Evolutionary conservation across 2,888 invertebrate species (phyloP).

Genomic region (Pyrgus malvae): DNA sequence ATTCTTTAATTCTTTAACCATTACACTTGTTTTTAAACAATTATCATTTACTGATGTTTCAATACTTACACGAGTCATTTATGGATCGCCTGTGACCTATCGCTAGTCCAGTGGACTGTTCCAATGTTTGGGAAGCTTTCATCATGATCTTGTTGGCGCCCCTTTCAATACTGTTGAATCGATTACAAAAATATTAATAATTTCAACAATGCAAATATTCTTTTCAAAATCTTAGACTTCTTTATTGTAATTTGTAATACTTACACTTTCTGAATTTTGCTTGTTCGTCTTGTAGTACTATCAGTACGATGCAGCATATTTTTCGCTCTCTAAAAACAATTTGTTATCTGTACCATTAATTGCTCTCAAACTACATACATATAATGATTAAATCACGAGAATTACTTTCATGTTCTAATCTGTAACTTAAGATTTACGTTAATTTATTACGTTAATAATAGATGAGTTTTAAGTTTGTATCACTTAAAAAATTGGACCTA

Average conservation of each 20-base stretch:
- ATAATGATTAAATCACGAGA: no score
- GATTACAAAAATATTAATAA: neutral
- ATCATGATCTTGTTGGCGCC: constrained; percentile 92
- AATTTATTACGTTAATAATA: no score
- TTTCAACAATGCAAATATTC: no score
- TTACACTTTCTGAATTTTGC: constrained; percentile 91
- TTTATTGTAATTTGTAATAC: constrained; percentile 39
- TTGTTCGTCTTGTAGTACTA: constrained; percentile 88
- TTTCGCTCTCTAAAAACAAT: constrained; percentile 82
- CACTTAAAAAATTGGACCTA: no score
- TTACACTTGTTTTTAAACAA: no score
- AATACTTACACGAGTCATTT: constrained; percentile 62
- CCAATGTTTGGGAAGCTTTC: constrained; percentile 91
- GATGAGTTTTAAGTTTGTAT: no score
- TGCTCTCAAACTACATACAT: no score
- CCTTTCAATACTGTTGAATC: constrained; percentile 83
- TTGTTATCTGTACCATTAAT: no score
- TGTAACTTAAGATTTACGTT: no score
- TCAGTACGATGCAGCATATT: constrained; percentile 88
- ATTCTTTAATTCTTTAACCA: no score
- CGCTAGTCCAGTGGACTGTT: constrained; percentile 90
- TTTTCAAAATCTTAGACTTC: no score
- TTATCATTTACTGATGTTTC: neutral
- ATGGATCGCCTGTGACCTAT: constrained; percentile 85
- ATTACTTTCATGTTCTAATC: no score